Evolutionary conservation across 2,888 invertebrate genomes (phyloP), one percentile per base, ranked within the genome.

Genomic region (Boloria selene): DNA sequence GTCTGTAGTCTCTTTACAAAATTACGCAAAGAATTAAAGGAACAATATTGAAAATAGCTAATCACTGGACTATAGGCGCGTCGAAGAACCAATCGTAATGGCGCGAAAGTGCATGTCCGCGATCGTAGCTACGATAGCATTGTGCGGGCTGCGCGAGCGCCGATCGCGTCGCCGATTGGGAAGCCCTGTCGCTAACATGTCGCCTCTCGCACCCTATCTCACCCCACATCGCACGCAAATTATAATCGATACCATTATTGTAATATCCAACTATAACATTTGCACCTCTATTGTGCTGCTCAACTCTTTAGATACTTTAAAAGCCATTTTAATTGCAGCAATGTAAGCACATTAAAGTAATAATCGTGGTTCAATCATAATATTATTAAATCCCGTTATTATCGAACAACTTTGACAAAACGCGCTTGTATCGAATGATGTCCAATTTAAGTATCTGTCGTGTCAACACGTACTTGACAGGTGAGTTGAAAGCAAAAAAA

Each of bases 231-330:
- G 87, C 90, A 92, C 91, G 91, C 91, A 91, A 92, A 92, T 92
- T 92, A 92, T 92, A 90, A 91, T 89, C 91, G 91, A 92, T 90
- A 90, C 91, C 90, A 91, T 90, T 92, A 92, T 92, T 91, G 91
- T 91, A 89, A 90, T 88, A 90, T 87, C 85, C 83, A 77, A 85
- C 81, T 85, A 85, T 84, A 85, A 88, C 88, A 87, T 84, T 88
- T 85, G 82, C 87, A 85, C 82, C 80, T 81, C 88, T 87, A 88
- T 90, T 90, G 88, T 90, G 77, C 59, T 47, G 16, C 64, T 51
- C 26, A 26, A 60, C 55, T 50, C 51, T 52, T 54, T 26, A 26
- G 16, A 45, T 44, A 45, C 44, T 44, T 55, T 42, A 13, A 55
- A 55, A 55, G 18, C 3, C 18, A 55, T 49, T 17, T 50, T 50